Evolutionary conservation across 2,888 invertebrate species (phyloP), one percentile per base, ranked within the genome.

Genomic region (Ophion ellenae): DNA sequence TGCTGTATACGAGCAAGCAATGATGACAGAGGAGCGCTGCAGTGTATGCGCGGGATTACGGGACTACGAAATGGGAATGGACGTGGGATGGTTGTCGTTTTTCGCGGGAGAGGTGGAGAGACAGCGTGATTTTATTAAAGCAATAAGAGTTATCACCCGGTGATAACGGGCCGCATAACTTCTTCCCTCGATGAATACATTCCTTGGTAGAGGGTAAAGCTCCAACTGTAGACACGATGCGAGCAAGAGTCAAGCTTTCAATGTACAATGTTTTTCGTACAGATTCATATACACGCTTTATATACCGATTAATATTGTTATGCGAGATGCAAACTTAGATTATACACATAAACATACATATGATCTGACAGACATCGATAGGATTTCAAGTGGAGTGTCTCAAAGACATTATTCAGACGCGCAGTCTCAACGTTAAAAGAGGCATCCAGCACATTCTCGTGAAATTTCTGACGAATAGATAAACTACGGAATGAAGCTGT

Each of bases 131-230:
- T 91, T 91, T 91, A 91, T 91, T 90, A 89, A 89, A 86, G 90
- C 90, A 91, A 91, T 91, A 91, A 90, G 91, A 91, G 91, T 91
- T 91, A 91, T 91, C 90, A 89, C 90, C 89, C 89, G 87, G 89
- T 90, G 90, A 91, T 91, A 91, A 91, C 90, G 90, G 89, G 88
- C 89, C 88, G 89, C 88, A 88, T 90, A 90, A 90, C 89, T 89
- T 81, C 75, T 64, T 69, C 83, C 64, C 85, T 87, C 86, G 82
- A 89, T 89, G 87, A 89, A 88, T 86, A 89, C 87, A 87, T 86
- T 86, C 86, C 86, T 61, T 70, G 20, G 53, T 53, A 17, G 53
- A 47, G 78, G 75, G 24, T 11, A 59, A 64, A 73, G 57, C 28
- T 73, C 73, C 67, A 10, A 10, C 61, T 63, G 70, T 47, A 57